These are phyloP conservation scores for Nyctibius grandis DNA, from an alignment of 2,797 vertebrate species.

Conservation along the genomic window DNA sequence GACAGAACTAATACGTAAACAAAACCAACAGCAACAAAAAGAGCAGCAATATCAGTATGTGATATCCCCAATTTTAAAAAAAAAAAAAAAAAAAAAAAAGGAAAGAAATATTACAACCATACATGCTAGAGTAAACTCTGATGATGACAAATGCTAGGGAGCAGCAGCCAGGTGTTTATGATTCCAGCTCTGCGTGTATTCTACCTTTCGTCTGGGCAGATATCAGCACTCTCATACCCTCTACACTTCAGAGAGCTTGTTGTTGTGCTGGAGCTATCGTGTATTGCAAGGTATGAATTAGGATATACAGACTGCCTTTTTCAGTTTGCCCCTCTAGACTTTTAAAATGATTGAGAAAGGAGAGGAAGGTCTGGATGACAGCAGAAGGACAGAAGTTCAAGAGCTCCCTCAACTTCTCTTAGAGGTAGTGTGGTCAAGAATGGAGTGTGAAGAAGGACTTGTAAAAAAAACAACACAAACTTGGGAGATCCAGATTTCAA, in stretches of 20 bases:
- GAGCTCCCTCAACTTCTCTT: not conserved
- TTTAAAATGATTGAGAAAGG: not conserved
- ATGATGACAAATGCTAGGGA: not conserved
- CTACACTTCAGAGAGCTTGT: not conserved
- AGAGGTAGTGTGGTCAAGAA: not conserved
- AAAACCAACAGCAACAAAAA: constrained; percentile 23
- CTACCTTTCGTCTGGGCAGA: not conserved
- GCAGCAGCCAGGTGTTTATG: not conserved
- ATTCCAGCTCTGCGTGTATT: not conserved
- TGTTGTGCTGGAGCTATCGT: not conserved
- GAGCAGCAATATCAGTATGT: constrained; percentile 1
- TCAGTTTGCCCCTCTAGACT: not conserved
- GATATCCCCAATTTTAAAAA: not conserved
- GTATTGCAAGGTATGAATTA: not conserved
- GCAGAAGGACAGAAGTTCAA: not conserved
- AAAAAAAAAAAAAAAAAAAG: not conserved
- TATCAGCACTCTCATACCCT: not conserved
- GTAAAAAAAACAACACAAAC: not conserved
- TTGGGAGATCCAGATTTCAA: not conserved
- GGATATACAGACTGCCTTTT: not conserved
- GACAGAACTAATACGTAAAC: constrained; percentile 47
- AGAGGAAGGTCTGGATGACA: not conserved
- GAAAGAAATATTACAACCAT: not conserved
- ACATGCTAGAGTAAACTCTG: constrained; percentile 10
- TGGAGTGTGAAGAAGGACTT: not conserved